A percentile compares a stretch with the other conserved stretches of the same genome.
phyloP scores from a whole-genome alignment of 2,888 invertebrate genomes.

The Oligia strigilis region DNA sequence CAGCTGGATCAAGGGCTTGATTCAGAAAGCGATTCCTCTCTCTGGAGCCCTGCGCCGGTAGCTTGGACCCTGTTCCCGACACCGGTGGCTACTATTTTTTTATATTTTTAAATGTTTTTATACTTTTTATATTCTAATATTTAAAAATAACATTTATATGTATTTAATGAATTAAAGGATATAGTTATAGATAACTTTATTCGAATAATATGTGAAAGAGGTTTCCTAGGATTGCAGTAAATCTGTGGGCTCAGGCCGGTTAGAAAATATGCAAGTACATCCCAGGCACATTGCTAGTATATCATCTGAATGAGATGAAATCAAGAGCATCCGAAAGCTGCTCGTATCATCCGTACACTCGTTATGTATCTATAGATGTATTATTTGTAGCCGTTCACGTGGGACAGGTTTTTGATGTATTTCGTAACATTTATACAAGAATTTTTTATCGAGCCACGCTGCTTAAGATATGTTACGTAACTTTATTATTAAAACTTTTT shows the following conservation, averaged over 20 bases:
- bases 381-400: constrained; percentile 2
- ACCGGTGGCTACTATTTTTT: not conserved
- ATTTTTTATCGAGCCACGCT: constrained; percentile 12
- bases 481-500: constrained; percentile 9
- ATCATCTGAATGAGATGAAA: constrained; percentile 34
- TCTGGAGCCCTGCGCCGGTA: no score
- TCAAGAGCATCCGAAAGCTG: constrained; percentile 49
- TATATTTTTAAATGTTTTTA: no score
- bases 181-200: not conserved
- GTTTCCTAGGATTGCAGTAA: no score
- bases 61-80: no score
- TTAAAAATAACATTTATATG: no score
- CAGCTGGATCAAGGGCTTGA: not conserved
- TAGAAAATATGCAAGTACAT: not conserved
- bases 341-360: not conserved
- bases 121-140: no score
- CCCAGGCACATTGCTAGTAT: not conserved
- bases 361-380: not conserved
- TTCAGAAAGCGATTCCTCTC: no score
- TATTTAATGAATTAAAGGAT: no score
- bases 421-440: constrained; percentile 13
- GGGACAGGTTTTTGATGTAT: constrained; percentile 31
- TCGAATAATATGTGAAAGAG: not conserved
- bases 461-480: constrained; percentile 33
- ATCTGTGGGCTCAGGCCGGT: not conserved